Conservation (phyloP, 2,113 vertebrate species). For the Platycercus adscitus region DNA sequence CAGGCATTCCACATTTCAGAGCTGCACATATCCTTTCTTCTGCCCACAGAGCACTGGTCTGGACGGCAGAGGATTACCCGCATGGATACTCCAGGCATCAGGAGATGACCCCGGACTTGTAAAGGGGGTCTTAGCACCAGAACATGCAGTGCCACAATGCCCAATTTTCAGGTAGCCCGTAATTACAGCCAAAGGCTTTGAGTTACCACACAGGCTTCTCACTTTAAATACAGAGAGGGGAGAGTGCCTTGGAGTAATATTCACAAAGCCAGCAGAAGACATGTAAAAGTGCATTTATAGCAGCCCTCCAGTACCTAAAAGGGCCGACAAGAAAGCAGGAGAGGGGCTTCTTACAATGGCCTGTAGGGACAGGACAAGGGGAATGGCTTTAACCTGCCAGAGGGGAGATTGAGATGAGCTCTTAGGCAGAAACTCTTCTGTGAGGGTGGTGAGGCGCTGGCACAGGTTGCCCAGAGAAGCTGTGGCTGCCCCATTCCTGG, state of each 20-base stretch:
- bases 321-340: neutral
- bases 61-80: rapidly evolving
- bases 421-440: neutral
- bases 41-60: neutral
- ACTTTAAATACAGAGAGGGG: neutral
- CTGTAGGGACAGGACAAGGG: neutral
- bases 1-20: neutral
- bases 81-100: rapidly evolving
- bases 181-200: neutral
- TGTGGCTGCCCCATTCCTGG: neutral
- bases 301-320: neutral
- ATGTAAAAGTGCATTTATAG: neutral
- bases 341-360: neutral
- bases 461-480: neutral
- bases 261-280: neutral
- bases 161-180: no score
- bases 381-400: neutral
- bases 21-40: neutral
- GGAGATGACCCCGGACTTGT: neutral
- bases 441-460: neutral
- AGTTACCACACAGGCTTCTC: neutral
- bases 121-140: neutral
- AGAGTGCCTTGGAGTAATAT: neutral
- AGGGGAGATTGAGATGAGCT: neutral
- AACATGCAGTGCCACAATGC: rapidly evolving